phyloP scores from a whole-genome alignment of 2,113 vertebrate species.

The Bos indicus region DNA sequence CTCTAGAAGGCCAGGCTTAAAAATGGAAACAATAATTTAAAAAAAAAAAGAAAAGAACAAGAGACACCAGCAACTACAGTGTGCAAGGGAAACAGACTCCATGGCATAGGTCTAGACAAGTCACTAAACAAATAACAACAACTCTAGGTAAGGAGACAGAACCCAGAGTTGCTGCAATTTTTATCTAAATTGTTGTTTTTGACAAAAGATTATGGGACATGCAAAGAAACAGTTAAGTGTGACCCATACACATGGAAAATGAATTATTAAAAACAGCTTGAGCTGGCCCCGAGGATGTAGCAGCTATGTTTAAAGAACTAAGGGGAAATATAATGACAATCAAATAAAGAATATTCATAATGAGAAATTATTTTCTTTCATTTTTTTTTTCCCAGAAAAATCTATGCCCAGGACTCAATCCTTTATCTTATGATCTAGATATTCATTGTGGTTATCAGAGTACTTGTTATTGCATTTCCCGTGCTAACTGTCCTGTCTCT shows the following conservation, averaged over 20 bases:
- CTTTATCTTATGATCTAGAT: neutral
- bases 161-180: neutral
- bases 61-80: neutral
- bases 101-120: neutral
- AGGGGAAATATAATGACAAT: neutral
- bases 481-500: neutral
- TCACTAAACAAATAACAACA: neutral
- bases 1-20: neutral
- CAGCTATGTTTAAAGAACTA: neutral
- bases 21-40: neutral
- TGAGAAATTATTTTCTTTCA: neutral
- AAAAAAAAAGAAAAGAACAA: neutral
- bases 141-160: neutral
- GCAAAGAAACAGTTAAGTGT: neutral
- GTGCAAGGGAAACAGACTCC: neutral
- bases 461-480: neutral
- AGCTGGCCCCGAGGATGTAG: neutral
- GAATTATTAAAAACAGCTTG: neutral
- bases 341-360: neutral
- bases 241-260: neutral
- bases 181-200: neutral
- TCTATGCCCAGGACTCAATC: neutral
- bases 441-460: neutral
- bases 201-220: neutral
- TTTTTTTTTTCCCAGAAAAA: neutral